These are phyloP conservation scores for Clamator glandarius DNA, from an alignment of 2,797 vertebrate species.

Conservation along the genomic window DNA sequence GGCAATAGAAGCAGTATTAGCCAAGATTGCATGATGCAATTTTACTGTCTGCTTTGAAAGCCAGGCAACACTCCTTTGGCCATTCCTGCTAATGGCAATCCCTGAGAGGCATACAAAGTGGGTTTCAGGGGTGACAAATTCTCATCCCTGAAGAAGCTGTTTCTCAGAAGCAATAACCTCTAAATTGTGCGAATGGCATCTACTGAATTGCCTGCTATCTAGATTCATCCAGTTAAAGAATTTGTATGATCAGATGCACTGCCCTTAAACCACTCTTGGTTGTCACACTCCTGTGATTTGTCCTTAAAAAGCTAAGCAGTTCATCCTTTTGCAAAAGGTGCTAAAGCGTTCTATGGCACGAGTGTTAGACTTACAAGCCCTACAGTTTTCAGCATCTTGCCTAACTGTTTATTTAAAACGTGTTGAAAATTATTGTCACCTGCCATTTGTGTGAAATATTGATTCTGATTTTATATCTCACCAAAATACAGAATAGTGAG, in stretches of 20 bases:
- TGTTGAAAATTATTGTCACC: background rate
- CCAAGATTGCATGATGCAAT: background rate
- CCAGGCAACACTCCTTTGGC: background rate
- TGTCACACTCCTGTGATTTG: background rate
- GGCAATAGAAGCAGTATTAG: accelerated
- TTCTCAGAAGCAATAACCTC: background rate
- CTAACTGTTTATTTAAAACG: background rate
- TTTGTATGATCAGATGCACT: background rate
- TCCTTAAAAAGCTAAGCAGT: background rate
- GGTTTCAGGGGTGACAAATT: background rate
- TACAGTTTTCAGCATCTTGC: background rate
- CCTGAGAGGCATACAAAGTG: background rate
- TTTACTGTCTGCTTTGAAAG: background rate
- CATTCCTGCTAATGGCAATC: background rate
- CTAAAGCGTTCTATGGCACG: background rate
- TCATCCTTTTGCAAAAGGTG: background rate
- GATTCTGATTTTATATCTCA: background rate
- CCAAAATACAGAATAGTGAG: background rate
- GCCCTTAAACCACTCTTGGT: background rate
- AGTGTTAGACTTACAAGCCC: background rate
- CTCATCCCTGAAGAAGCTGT: background rate
- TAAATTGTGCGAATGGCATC: background rate
- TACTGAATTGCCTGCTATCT: background rate
- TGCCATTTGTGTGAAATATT: background rate
- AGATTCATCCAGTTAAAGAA: background rate